Evolutionary conservation across 2,888 invertebrate species (phyloP).

Genomic region (Conistra vaccinii): DNA sequence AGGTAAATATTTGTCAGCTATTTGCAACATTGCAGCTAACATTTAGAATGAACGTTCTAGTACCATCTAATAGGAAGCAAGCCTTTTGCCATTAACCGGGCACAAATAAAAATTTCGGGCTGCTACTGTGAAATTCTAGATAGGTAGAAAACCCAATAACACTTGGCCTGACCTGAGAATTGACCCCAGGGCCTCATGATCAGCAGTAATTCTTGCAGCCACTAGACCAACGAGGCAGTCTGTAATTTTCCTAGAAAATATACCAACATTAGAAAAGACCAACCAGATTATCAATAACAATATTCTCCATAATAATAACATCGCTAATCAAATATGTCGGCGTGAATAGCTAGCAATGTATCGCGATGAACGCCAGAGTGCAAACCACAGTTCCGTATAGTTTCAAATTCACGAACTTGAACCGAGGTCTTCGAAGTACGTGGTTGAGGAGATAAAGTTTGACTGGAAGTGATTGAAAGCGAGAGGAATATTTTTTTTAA

Average conservation of each 20-base stretch:
- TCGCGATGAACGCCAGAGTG: constrained; percentile 49
- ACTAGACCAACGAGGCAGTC: background rate
- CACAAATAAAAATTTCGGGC: background rate
- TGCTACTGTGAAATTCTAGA: background rate
- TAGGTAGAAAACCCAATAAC: background rate
- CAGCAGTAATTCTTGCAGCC: background rate
- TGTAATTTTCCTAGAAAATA: background rate
- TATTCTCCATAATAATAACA: constrained; percentile 7
- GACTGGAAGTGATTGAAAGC: constrained; percentile 22
- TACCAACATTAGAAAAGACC: background rate
- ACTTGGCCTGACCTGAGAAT: background rate
- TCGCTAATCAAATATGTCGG: constrained; percentile 30
- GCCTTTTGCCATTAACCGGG: background rate
- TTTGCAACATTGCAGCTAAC: no score
- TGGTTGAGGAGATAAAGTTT: constrained; percentile 46
- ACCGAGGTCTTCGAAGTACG: constrained; percentile 54
- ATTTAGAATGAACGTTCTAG: no score
- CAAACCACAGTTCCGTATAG: constrained; percentile 60
- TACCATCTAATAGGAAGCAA: background rate
- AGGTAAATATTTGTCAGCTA: no score
- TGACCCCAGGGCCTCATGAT: no score
- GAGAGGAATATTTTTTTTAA: fast-evolving
- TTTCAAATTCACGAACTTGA: constrained; percentile 65
- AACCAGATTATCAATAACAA: background rate
- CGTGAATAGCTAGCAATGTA: constrained; percentile 51